Evolutionary conservation across 2,888 invertebrate species (phyloP).

Genomic region (Scaptomyza parva): DNA sequence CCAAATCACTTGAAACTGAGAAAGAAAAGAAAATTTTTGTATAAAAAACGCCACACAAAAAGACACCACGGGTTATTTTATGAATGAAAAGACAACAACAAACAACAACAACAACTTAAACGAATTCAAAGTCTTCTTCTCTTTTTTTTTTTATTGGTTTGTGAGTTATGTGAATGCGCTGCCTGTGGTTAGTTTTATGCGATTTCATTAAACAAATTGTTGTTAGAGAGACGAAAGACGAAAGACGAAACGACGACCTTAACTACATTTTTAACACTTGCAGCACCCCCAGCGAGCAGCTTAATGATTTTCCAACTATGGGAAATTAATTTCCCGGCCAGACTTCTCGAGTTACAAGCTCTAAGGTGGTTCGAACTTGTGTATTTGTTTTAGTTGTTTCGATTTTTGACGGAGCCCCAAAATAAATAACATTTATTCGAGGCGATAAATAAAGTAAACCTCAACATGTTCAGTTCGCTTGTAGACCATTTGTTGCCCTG

Average conservation of each 20-base stretch:
- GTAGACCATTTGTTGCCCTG: constrained; percentile 65
- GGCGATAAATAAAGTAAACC: constrained; percentile 63
- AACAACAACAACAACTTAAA: constrained; percentile 7
- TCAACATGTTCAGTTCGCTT: constrained; percentile 39
- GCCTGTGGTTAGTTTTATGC: constrained; percentile 55
- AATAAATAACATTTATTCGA: constrained; percentile 71
- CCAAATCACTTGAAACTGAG: too few relatives aligned
- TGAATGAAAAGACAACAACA: constrained; percentile 61
- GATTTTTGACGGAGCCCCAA: constrained; percentile 52
- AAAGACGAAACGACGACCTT: too few relatives aligned
- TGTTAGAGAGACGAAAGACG: constrained; percentile 49
- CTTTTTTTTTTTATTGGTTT: constrained; percentile 1
- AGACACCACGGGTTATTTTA: constrained; percentile 65
- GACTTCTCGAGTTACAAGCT: constrained; percentile 21
- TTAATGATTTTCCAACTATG: constrained; percentile 48
- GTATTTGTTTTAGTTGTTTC: constrained; percentile 40
- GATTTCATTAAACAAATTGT: constrained; percentile 66
- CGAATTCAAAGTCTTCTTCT: constrained; percentile 6
- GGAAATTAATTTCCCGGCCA: constrained; percentile 43
- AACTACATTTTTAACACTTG: constrained; percentile 77
- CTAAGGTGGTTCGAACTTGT: not conserved
- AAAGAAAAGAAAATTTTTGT: constrained; percentile 36
- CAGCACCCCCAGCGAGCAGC: constrained; percentile 47
- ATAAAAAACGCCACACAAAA: constrained; percentile 49
- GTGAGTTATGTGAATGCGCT: constrained; percentile 30